phyloP scores from a whole-genome alignment of 1,140 invertebrate species.

The Bursaphelenchus mucronatus region DNA sequence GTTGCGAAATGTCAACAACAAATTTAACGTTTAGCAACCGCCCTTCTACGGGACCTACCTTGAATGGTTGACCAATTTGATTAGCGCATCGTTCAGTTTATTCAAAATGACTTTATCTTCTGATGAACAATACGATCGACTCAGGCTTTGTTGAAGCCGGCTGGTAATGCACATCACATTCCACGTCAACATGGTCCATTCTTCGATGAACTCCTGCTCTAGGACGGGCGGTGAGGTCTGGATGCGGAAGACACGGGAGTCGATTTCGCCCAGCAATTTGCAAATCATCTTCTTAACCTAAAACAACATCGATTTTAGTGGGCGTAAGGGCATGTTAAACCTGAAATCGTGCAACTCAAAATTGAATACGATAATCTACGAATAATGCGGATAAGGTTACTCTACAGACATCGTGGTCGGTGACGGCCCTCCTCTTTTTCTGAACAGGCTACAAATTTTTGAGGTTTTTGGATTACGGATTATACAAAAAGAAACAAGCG shows the following conservation, averaged over 20 bases:
- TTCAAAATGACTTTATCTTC: slow-evolving; percentile 57
- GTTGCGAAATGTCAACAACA: background rate
- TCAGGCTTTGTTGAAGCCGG: slow-evolving; percentile 46
- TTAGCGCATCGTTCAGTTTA: slow-evolving; percentile 55
- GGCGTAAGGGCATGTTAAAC: background rate
- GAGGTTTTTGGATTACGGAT: no score
- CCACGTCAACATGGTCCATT: slow-evolving; percentile 61
- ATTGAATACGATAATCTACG: slow-evolving; percentile 3
- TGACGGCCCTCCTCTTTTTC: no score
- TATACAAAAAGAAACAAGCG: slow-evolving; percentile 14
- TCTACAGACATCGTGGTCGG: no score
- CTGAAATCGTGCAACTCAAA: slow-evolving; percentile 10
- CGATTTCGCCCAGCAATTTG: slow-evolving; percentile 55
- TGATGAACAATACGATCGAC: slow-evolving; percentile 35
- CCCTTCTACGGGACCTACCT: slow-evolving; percentile 15
- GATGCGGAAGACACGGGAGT: slow-evolving; percentile 50
- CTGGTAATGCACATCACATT: slow-evolving; percentile 58
- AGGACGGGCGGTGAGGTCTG: slow-evolving; percentile 24
- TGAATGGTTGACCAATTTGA: slow-evolving; percentile 54
- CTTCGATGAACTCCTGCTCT: slow-evolving; percentile 56
- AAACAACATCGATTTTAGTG: background rate
- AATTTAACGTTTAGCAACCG: background rate
- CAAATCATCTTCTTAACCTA: slow-evolving; percentile 57
- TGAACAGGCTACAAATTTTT: no score
- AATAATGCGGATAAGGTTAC: no score